These are phyloP conservation scores for Coreius guichenoti DNA, from an alignment of 2,797 vertebrate genomes.

Conservation along the genomic window DNA sequence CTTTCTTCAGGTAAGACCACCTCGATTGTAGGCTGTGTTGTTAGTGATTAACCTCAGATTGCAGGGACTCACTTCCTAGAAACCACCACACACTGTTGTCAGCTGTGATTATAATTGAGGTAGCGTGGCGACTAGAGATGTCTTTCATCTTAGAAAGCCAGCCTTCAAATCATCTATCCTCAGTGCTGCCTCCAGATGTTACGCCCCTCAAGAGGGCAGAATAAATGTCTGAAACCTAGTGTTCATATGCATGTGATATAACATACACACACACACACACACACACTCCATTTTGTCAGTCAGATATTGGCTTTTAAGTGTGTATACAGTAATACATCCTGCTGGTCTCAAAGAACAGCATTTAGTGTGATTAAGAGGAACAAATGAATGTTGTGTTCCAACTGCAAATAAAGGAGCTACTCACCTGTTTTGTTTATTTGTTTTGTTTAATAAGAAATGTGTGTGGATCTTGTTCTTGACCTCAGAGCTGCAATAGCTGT, in stretches of 20 bases:
- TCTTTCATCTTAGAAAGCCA: conserved; percentile 23
- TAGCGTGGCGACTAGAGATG: not conserved
- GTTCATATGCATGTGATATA: conserved; percentile 5
- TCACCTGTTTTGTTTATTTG: conserved; percentile 3
- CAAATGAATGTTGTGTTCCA: not conserved
- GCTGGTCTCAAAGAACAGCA: not conserved
- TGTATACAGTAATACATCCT: not conserved
- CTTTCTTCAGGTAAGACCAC: conserved; percentile 1
- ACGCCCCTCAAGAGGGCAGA: not conserved
- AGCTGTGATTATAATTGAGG: conserved; percentile 16
- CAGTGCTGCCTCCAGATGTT: conserved; percentile 16
- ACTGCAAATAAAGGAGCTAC: not conserved
- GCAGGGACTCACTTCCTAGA: not conserved
- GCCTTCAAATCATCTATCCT: conserved; percentile 16
- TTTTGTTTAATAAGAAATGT: not conserved
- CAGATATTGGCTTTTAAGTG: not conserved
- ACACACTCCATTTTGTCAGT: not conserved
- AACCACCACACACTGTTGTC: conserved; percentile 17
- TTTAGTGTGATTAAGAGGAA: not conserved
- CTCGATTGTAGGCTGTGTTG: not conserved
- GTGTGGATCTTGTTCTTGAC: not conserved
- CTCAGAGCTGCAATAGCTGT: conserved; percentile 4
- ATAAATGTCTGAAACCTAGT: conserved; percentile 1
- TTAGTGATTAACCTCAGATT: conserved; percentile 20
- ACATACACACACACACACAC: not conserved